phyloP scores from a whole-genome alignment of 2,797 vertebrate genomes.

The Phylloscopus collybita region DNA sequence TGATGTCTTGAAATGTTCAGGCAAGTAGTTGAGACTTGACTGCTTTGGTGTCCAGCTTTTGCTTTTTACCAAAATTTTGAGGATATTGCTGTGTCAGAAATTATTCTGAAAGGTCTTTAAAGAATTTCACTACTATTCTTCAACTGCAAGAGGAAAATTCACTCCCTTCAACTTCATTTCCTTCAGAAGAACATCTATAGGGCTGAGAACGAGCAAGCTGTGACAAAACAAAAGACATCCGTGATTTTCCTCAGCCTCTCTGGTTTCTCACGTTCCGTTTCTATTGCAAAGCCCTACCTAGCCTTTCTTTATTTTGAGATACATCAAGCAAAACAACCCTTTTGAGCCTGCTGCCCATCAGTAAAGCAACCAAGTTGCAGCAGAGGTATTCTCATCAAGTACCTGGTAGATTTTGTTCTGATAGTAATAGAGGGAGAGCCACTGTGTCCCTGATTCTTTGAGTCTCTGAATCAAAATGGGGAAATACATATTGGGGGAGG shows the following conservation, averaged over 20 bases:
- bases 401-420: background rate
- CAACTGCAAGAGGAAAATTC: conserved; percentile 50
- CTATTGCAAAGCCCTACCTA: conserved; percentile 53
- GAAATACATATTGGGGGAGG: background rate
- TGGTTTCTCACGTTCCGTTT: conserved; percentile 9
- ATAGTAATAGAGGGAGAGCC: background rate
- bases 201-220: conserved; percentile 55
- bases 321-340: conserved; percentile 13
- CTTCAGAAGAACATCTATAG: conserved; percentile 48
- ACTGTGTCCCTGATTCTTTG: background rate
- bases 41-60: conserved; percentile 13
- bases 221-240: conserved; percentile 30
- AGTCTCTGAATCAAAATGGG: conserved; percentile 1
- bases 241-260: background rate
- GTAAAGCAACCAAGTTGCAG: background rate
- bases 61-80: background rate
- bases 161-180: conserved; percentile 48
- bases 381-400: background rate
- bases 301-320: conserved; percentile 61
- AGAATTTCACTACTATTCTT: conserved; percentile 37
- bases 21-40: background rate
- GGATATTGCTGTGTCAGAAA: background rate
- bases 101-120: conserved; percentile 36
- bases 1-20: background rate
- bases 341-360: background rate